These are phyloP conservation scores for Pseudorasbora parva DNA, from an alignment of 2,113 vertebrate species.

Conservation along the genomic window DNA sequence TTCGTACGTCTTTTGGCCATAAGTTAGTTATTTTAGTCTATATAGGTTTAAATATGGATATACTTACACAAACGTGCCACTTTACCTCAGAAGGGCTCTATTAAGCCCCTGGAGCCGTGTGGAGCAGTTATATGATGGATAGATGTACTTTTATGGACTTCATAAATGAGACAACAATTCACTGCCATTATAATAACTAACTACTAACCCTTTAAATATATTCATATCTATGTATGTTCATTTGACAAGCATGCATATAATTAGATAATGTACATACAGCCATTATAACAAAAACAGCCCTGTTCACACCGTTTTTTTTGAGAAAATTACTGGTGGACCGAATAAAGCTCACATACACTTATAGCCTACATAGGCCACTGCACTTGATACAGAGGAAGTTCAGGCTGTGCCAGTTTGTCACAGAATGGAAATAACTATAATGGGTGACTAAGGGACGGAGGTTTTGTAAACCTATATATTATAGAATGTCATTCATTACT, in stretches of 20 bases:
- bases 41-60: too few relatives aligned
- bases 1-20: too few relatives aligned
- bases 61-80: too few relatives aligned
- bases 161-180: too few relatives aligned
- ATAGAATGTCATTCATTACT: not conserved
- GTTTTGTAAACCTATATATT: not conserved
- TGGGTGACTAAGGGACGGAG: not conserved
- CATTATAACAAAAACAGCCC: not conserved
- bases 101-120: too few relatives aligned
- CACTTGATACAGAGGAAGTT: slow-evolving; percentile 1
- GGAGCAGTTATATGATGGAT: too few relatives aligned
- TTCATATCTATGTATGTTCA: not conserved
- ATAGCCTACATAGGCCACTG: not conserved
- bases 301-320: not conserved
- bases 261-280: not conserved
- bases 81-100: too few relatives aligned
- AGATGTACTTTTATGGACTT: too few relatives aligned
- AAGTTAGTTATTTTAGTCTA: too few relatives aligned
- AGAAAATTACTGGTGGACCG: not conserved
- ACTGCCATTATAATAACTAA: too few relatives aligned
- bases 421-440: not conserved
- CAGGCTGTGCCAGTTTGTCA: not conserved
- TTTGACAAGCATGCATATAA: not conserved
- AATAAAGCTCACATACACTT: too few relatives aligned
- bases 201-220: too few relatives aligned